Evolutionary conservation across 2,113 vertebrate genomes (phyloP).

Genomic region (Cathartes aura): DNA sequence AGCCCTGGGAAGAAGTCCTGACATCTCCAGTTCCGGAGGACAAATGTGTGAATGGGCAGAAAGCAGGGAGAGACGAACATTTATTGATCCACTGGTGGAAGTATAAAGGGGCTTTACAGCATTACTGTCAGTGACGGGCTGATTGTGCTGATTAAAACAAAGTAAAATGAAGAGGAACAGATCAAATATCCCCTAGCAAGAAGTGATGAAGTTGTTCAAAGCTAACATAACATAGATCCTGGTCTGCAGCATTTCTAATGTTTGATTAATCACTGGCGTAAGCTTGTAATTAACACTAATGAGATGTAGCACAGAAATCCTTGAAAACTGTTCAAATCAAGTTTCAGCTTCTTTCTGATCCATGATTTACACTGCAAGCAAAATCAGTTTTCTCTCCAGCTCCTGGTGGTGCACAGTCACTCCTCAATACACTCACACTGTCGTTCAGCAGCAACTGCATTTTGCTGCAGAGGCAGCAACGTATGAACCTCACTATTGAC

Average conservation of each 20-base stretch:
- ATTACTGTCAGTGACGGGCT: not conserved
- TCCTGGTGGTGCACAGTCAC: not conserved
- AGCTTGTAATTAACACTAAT: slow-evolving; percentile 10
- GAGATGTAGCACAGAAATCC: not conserved
- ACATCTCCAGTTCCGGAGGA: slow-evolving; percentile 19
- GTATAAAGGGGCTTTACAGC: not conserved
- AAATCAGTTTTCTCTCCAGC: not conserved
- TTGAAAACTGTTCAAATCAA: not conserved
- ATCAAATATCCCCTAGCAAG: slow-evolving; percentile 22
- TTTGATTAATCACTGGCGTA: not conserved
- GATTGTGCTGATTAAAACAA: slow-evolving; percentile 13
- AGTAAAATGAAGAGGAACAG: not conserved
- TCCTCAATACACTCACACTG: not conserved
- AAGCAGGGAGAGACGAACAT: not conserved
- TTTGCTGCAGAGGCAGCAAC: not conserved
- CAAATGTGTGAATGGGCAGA: not conserved
- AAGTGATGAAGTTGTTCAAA: not conserved
- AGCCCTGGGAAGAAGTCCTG: slow-evolving; percentile 8
- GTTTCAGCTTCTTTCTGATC: not conserved
- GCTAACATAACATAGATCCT: not conserved
- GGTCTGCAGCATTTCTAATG: not conserved
- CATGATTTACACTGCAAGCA: not conserved
- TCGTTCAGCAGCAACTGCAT: not conserved
- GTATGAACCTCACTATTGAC: not conserved
- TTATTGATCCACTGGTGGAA: slow-evolving; percentile 7